Conservation (phyloP, 2,113 vertebrate genomes). For the Calypte anna region DNA sequence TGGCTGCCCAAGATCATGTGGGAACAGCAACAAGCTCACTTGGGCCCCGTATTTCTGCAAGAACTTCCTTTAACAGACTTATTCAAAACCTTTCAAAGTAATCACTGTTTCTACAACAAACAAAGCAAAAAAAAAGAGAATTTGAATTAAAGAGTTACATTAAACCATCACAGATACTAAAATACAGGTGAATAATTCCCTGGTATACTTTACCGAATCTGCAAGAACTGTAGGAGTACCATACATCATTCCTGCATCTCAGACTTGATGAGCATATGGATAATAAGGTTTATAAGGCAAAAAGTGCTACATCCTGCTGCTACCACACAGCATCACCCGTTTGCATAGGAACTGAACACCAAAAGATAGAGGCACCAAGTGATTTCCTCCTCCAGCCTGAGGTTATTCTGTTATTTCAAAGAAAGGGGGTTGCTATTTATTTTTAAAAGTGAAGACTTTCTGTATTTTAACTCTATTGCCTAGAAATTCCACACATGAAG, state of each 20-base stretch:
- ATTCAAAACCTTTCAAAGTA: background rate
- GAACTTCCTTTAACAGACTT: background rate
- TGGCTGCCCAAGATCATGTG: background rate
- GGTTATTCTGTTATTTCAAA: background rate
- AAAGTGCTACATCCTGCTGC: background rate
- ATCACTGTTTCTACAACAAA: background rate
- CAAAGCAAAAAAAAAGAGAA: background rate
- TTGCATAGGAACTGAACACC: background rate
- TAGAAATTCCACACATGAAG: background rate
- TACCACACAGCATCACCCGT: background rate
- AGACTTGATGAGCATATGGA: background rate
- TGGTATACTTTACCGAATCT: rapidly evolving
- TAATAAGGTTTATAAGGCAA: background rate
- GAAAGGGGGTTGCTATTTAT: background rate
- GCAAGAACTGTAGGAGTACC: background rate
- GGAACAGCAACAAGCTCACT: background rate
- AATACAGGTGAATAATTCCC: background rate
- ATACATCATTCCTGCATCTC: background rate
- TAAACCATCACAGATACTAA: background rate
- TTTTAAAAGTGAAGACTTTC: background rate
- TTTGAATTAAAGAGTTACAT: background rate
- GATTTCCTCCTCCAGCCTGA: background rate
- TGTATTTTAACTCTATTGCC: background rate
- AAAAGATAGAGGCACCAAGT: background rate
- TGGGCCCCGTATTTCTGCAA: background rate